Evolutionary conservation across 2,797 vertebrate genomes (phyloP), one percentile per base, ranked within the genome.

Genomic region (Sandelia bainsii): DNA sequence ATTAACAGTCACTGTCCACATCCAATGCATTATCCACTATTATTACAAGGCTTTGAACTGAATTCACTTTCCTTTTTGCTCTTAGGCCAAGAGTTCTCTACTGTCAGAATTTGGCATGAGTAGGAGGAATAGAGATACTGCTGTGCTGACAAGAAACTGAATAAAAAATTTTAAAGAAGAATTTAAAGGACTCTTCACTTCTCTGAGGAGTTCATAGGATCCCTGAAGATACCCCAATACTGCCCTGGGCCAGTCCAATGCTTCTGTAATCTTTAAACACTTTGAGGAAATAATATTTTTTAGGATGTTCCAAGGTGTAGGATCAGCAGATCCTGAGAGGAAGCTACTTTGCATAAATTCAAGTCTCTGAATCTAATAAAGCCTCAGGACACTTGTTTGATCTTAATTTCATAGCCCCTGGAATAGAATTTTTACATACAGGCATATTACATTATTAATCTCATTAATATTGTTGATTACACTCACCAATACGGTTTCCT

Each of bases 401-500:
- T 68, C 27, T 63, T 39, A 12, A 40, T 54, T 19, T 5, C 34
- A 63, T 44, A 17, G 11, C 53, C 40, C 42, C 32, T 11, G 63
- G 29, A 34, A 6, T 32, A 11, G 46, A 58, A 69, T 32, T 12
- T 50, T 10, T n/a, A 66, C 4, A 57, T 8, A 52, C 2, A 45
- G 19, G 42, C 32, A 25, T 23, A 14, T 29, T 12, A 5, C 39
- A 64, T 19, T 23, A 16, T 44, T 16, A 4, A 58, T 52, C 32
- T 32, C 14, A 19, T 42, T 13, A 10, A 44, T 12, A 23, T 14
- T 27, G 7, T 8, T 23, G 49, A 56, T 53, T 32, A 74, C 16
- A 93, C 94, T 94, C 89, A 94, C 94, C 94, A 22, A 94, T 94
- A 27, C 90, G 89, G 62, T 86, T 91, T 64, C 92, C 92, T 4